Base-by-base conservation (phyloP, 2,888 invertebrate genomes). In the Melanargia galathea region DNA sequence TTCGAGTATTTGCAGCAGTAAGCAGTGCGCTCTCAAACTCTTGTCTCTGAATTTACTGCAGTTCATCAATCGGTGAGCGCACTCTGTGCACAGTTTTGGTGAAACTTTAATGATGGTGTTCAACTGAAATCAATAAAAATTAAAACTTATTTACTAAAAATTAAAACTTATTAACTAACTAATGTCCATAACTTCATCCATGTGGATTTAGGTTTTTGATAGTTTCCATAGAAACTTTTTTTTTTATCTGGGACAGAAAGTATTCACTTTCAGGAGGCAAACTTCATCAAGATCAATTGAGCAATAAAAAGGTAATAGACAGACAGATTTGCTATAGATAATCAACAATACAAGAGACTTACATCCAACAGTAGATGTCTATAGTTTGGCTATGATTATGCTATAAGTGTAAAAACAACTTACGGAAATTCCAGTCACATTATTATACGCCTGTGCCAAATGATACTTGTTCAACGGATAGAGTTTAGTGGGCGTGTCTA, bases 401-500 rank as follows among this genome's bases (percentile, higher is more conserved):
- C n/a, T n/a, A 40, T 16, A 16, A 45, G n/a, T n/a, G n/a, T 20
- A 20, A 24, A 22, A 8, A 13, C 11, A 10, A 52, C 52, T 52
- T 20, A 52, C 52, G 0, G 52, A 52, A 3, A 35, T 5, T 35
- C 52, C 52, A 52, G 52, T 52, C 13, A 52, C 20, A 35, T 52
- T 52, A 11, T 20, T 13, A 16, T 52, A 52, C 0, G 52, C 52
- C 10, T 52, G 35, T 7, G 35, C 11, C 18, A 52, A 52, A 13
- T 35, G 8, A 35, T 52, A 52, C 13, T 35, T 52, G 35, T 8
- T 2, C 2, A 52, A 11, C 2, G 35, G 7, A 52, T 52, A 52
- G 20, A 52, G 20, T 20, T 52, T 52, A 20, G 13, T 52, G 13
- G 6, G 20, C 0, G 35, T 33, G 52, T 35, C 52, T 3, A 52